Base-by-base conservation (phyloP, 2,113 vertebrate species). In the Ginglymostoma cirratum region DNA sequence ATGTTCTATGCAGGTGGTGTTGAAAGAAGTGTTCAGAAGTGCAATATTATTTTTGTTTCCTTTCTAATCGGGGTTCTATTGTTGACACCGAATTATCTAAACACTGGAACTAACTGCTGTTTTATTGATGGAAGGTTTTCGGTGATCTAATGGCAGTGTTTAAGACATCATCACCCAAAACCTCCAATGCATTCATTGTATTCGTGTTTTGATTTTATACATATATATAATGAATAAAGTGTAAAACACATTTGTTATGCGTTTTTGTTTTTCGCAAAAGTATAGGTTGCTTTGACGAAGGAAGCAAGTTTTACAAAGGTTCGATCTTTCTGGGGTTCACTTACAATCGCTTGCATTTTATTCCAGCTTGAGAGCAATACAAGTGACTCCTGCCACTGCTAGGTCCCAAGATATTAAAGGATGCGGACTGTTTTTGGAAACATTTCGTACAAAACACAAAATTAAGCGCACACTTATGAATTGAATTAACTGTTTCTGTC, bases 51-150 rank as follows among this genome's bases (percentile, higher is more conserved):
- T 42, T 70, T 69, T 48, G 42, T 95, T 52, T 72, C 38, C 27
- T 15, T 72, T 48, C 42, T 42, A 48, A 95, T 95, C 69, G 67
- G 94, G 27, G 69, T 95, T 48, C 67, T 95, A 48, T 27, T 70
- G 94, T 95, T 95, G 67, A 95, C 94, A 48, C 89, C 61, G 61
- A 93, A 61, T 38, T 93, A 66, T 66, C 34, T 83, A 93, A 93
- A 93, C 89, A 93, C 89, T 93, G 69, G 69, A 95, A 95, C 67
- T 48, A 72, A 95, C 94, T 95, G 94, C 94, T 95, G 94, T 95
- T 70, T 30, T 69, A 70, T 72, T 70, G 67, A 52, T 72, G 67
- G 94, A 27, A 76, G 67, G 10, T 69, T 94, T 70, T 30, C 48
- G 24, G 67, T 48, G 14, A 34, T 76, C 45, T 30, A 48, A 14